These are phyloP conservation scores for Crocodylus rhombifer DNA, from an alignment of 2,797 vertebrate genomes.

Conservation along the genomic window DNA sequence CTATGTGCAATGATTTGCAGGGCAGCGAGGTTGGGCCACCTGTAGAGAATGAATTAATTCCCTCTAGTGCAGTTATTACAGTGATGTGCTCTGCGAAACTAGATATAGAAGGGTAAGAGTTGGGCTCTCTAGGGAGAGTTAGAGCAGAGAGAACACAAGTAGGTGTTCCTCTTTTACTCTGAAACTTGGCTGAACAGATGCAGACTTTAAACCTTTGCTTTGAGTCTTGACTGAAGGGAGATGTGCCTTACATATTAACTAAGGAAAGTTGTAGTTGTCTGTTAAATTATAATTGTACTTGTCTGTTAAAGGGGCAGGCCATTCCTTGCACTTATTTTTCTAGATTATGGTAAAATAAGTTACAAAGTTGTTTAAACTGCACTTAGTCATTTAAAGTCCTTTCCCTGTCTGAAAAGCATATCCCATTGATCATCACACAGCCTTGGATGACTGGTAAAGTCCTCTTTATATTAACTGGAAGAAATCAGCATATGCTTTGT, in stretches of 20 bases:
- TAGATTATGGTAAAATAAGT: not conserved
- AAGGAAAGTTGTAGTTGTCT: not conserved
- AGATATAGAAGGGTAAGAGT: not conserved
- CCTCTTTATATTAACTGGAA: not conserved
- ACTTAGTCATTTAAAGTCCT: not conserved
- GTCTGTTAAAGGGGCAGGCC: not conserved
- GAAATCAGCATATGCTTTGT: not conserved
- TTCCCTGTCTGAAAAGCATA: not conserved
- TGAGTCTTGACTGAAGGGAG: not conserved
- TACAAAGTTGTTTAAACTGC: not conserved
- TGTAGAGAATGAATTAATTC: not conserved
- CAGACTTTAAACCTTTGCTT: not conserved
- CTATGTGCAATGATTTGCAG: not conserved
- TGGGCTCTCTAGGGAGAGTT: not conserved
- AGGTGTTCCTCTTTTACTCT: not conserved
- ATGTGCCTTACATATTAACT: not conserved
- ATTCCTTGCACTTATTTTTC: not conserved
- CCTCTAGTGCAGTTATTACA: not conserved
- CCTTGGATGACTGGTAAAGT: too few species aligned
- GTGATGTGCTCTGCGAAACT: not conserved
- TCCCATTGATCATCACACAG: rapidly evolving
- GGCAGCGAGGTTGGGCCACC: not conserved
- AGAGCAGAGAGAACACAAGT: not conserved
- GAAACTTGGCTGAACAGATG: not conserved
- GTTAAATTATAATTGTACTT: not conserved